These are phyloP conservation scores for Phrynocephalus forsythii DNA, from an alignment of 2,797 vertebrate genomes.

Conservation along the genomic window DNA sequence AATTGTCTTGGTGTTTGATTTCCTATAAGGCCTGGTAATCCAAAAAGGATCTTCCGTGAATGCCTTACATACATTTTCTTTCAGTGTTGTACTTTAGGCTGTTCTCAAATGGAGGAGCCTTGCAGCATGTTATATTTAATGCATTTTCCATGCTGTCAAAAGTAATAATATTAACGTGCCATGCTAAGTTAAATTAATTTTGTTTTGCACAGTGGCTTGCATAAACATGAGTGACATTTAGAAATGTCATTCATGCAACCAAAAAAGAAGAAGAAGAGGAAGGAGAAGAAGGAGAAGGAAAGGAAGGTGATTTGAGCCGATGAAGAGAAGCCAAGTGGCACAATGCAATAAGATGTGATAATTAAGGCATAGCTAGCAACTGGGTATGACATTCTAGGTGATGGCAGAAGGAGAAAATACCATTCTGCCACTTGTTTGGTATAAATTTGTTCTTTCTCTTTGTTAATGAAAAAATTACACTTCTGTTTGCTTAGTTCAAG, in stretches of 20 bases:
- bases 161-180: constrained; percentile 80
- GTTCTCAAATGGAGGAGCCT: constrained; percentile 61
- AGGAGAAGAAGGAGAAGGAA: too few relatives aligned
- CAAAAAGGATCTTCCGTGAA: constrained; percentile 51
- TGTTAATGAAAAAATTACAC: neutral
- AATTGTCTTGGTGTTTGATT: constrained; percentile 65
- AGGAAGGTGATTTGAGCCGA: constrained; percentile 61
- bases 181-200: constrained; percentile 82
- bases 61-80: constrained; percentile 68
- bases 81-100: constrained; percentile 55
- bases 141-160: constrained; percentile 82
- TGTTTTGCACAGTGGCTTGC: constrained; percentile 78
- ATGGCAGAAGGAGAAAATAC: constrained; percentile 16
- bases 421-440: neutral
- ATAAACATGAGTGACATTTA: constrained; percentile 77
- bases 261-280: too few relatives aligned
- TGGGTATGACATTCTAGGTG: constrained; percentile 39
- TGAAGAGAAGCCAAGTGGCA: constrained; percentile 69
- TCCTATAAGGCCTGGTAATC: constrained; percentile 58
- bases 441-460: constrained; percentile 40
- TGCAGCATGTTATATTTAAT: constrained; percentile 78
- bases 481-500: constrained; percentile 51
- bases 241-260: constrained; percentile 59
- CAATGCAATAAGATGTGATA: constrained; percentile 56
- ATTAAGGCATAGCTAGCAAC: constrained; percentile 64